phyloP scores from a whole-genome alignment of 1,140 invertebrate species.

The Elymnias hypermnestra region DNA sequence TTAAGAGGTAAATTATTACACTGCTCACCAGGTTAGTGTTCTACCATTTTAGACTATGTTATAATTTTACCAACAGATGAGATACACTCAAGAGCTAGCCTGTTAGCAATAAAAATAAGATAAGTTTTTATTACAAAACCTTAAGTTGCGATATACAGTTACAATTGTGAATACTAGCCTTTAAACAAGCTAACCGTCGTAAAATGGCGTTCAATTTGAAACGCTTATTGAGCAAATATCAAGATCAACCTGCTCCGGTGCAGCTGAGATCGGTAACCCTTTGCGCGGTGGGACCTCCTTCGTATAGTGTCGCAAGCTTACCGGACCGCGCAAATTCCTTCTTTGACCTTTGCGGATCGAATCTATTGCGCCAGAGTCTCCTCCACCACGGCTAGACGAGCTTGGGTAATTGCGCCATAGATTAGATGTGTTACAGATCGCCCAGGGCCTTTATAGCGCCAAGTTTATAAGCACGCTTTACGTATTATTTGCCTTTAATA shows the following conservation, averaged over 20 bases:
- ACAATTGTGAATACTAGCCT: constrained; percentile 1
- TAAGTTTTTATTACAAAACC: too few relatives aligned
- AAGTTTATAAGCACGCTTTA: neutral
- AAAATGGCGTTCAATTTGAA: constrained; percentile 27
- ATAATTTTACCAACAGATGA: too few relatives aligned
- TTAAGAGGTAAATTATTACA: too few relatives aligned
- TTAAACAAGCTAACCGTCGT: constrained; percentile 11
- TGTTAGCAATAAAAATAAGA: too few relatives aligned
- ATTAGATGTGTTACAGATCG: constrained; percentile 51
- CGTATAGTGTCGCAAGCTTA: constrained; percentile 55
- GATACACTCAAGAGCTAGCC: too few relatives aligned
- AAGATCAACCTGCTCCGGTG: constrained; percentile 32
- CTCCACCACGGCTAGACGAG: constrained; percentile 60
- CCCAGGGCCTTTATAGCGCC: constrained; percentile 18
- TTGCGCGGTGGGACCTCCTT: constrained; percentile 48
- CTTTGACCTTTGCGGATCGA: constrained; percentile 70
- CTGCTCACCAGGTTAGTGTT: too few relatives aligned
- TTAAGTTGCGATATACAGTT: neutral
- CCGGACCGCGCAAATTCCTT: constrained; percentile 72
- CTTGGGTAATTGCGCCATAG: constrained; percentile 63
- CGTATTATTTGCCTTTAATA: too few relatives aligned
- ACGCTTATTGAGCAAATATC: constrained; percentile 34
- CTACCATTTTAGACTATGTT: too few relatives aligned
- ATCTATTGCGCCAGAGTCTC: constrained; percentile 62
- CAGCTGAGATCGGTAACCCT: constrained; percentile 41